Evolutionary conservation across 1,140 invertebrate genomes (phyloP).

Genomic region (Drosophila trapezifrons): DNA sequence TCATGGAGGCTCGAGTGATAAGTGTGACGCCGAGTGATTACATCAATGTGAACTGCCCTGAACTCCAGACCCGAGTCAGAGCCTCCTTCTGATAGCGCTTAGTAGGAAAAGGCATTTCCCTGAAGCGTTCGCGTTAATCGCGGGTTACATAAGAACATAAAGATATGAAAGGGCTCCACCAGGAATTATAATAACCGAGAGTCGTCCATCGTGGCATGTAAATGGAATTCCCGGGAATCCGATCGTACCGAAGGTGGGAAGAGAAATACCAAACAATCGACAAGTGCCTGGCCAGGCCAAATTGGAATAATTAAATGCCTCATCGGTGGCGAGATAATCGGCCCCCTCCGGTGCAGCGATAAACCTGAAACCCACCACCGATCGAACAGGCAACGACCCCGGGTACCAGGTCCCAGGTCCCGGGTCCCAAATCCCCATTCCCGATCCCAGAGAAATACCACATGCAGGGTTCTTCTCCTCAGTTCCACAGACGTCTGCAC

Average conservation of each 20-base stretch:
- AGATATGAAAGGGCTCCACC: constrained; percentile 38
- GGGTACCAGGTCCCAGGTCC: no score
- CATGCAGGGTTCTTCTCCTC: constrained; percentile 31
- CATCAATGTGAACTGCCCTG: constrained; percentile 44
- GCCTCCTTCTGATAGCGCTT: constrained; percentile 42
- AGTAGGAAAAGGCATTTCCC: constrained; percentile 39
- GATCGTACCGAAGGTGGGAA: neutral
- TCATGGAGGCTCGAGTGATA: constrained; percentile 46
- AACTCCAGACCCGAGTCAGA: constrained; percentile 19
- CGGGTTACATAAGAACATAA: constrained; percentile 41
- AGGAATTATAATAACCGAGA: constrained; percentile 15
- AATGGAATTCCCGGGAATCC: constrained; percentile 42
- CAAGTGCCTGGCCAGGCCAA: constrained; percentile 70
- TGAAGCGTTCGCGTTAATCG: constrained; percentile 24
- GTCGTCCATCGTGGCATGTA: constrained; percentile 6
- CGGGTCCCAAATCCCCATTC: constrained; percentile 12
- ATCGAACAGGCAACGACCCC: constrained; percentile 30
- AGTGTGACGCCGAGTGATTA: constrained; percentile 34
- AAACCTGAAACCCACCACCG: constrained; percentile 42
- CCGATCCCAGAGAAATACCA: constrained; percentile 31
- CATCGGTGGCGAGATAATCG: constrained; percentile 47
- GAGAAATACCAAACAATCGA: constrained; percentile 56
- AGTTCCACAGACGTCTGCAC: constrained; percentile 37
- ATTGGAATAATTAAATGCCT: constrained; percentile 75
- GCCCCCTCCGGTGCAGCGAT: constrained; percentile 36